Percentiles rank a stretch among this genome's conserved stretches.
Conservation (phyloP, 2,797 vertebrate species). For the Sparidentex hasta region DNA sequence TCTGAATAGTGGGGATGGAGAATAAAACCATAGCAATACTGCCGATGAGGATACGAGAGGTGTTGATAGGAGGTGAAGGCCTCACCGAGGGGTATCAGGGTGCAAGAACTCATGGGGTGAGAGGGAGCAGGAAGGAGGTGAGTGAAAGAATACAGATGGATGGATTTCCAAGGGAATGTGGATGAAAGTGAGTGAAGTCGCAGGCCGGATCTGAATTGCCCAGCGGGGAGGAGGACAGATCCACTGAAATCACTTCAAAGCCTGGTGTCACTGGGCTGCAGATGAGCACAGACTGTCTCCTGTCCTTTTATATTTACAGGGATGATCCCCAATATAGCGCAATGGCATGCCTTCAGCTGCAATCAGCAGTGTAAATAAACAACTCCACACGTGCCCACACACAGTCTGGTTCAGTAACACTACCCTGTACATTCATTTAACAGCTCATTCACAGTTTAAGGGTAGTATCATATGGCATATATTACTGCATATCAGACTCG, state of each 20-base stretch:
- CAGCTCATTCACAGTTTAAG: conserved; percentile 38
- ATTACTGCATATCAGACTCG: conserved; percentile 2
- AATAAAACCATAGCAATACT: conserved; percentile 59
- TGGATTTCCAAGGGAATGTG: conserved; percentile 81
- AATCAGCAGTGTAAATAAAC: conserved; percentile 74
- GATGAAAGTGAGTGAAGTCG: conserved; percentile 76
- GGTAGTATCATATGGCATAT: not conserved
- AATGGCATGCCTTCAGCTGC: conserved; percentile 51
- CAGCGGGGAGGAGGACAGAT: conserved; percentile 79
- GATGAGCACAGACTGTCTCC: conserved; percentile 82
- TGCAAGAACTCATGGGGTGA: conserved; percentile 55
- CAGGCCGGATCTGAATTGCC: conserved; percentile 79
- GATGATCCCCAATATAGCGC: conserved; percentile 74
- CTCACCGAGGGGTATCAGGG: conserved; percentile 47
- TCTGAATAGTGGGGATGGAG: conserved; percentile 59
- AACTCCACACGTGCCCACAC: conserved; percentile 30
- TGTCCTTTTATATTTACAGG: conserved; percentile 82
- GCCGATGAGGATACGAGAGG: conserved; percentile 53
- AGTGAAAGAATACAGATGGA: conserved; percentile 79
- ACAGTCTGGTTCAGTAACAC: conserved; percentile 16
- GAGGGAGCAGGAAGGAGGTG: conserved; percentile 63
- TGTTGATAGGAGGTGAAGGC: conserved; percentile 69
- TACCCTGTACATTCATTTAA: conserved; percentile 6
- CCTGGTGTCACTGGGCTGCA: conserved; percentile 83
- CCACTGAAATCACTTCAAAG: conserved; percentile 88